These are phyloP conservation scores for Peromyscus californicus DNA, from an alignment of 2,113 vertebrate species.

Conservation along the genomic window DNA sequence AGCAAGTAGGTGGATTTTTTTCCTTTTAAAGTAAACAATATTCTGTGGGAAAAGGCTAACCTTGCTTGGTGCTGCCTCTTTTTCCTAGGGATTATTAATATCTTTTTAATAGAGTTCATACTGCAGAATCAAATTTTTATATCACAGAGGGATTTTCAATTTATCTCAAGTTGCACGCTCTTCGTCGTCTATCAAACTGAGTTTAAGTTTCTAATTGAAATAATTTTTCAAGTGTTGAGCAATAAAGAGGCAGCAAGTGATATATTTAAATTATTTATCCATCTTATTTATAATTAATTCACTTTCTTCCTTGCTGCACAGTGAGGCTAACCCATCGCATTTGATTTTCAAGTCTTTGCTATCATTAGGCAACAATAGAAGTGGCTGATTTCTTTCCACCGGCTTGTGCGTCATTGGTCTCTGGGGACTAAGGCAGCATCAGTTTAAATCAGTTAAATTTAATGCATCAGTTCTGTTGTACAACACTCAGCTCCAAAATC, in stretches of 20 bases:
- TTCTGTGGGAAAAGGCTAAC: constrained; percentile 76
- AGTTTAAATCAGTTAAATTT: constrained; percentile 83
- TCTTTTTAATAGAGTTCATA: constrained; percentile 81
- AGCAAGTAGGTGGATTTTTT: constrained; percentile 48
- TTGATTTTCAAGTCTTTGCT: constrained; percentile 87
- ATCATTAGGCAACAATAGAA: constrained; percentile 86
- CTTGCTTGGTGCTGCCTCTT: constrained; percentile 74
- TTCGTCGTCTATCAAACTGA: constrained; percentile 89
- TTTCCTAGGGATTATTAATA: constrained; percentile 74
- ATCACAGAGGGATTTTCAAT: constrained; percentile 85
- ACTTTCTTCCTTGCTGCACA: constrained; percentile 87
- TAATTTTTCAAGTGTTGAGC: constrained; percentile 96
- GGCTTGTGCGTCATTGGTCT: constrained; percentile 84
- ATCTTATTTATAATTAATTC: constrained; percentile 95
- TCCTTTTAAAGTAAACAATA: constrained; percentile 78
- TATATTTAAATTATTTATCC: constrained; percentile 97
- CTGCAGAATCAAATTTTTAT: constrained; percentile 82
- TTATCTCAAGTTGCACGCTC: constrained; percentile 83
- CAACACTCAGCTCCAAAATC: constrained; percentile 3
- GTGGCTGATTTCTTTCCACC: constrained; percentile 82
- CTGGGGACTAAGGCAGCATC: constrained; percentile 81
- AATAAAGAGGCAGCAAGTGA: constrained; percentile 95
- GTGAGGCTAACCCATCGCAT: constrained; percentile 82
- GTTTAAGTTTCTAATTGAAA: constrained; percentile 96
- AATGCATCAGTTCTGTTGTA: constrained; percentile 79